Percentiles rank a stretch among this genome's conserved stretches.
phyloP scores from a whole-genome alignment of 2,113 vertebrate species.

The Penelope pileata region DNA sequence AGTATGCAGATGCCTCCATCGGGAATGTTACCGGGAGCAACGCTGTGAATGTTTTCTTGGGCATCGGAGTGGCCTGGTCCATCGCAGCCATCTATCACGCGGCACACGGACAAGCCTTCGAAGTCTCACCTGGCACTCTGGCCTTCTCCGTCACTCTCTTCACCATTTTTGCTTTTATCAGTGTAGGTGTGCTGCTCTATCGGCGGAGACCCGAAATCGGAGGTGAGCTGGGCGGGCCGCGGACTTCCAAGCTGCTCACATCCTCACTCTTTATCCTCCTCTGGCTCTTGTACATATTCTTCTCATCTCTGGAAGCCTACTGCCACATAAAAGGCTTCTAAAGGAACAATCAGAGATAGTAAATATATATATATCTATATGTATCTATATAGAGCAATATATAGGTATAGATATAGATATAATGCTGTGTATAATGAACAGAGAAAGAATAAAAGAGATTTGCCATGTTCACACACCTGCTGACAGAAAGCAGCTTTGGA shows the following conservation, averaged over 20 bases:
- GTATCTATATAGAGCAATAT: slow-evolving; percentile 77
- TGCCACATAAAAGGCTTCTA: slow-evolving; percentile 96
- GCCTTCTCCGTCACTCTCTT: slow-evolving; percentile 98
- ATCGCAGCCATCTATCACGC: slow-evolving; percentile 93
- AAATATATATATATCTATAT: slow-evolving; percentile 77
- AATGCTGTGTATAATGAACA: slow-evolving; percentile 79
- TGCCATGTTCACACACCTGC: slow-evolving; percentile 83
- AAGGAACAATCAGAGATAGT: slow-evolving; percentile 78
- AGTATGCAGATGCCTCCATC: slow-evolving; percentile 95
- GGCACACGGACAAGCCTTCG: slow-evolving; percentile 82
- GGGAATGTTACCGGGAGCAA: slow-evolving; percentile 98
- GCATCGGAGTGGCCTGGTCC: slow-evolving; percentile 97
- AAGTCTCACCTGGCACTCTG: slow-evolving; percentile 89
- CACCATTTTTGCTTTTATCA: slow-evolving; percentile 97
- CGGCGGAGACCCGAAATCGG: slow-evolving; percentile 93
- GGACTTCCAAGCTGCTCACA: slow-evolving; percentile 90
- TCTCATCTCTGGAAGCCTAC: slow-evolving; percentile 97
- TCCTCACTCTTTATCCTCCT: slow-evolving; percentile 91
- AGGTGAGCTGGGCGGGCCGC: slow-evolving; percentile 95
- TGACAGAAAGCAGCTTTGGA: slow-evolving; percentile 82
- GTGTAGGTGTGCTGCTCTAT: slow-evolving; percentile 92
- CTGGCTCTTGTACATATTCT: slow-evolving; percentile 96
- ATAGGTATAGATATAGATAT: slow-evolving; percentile 78
- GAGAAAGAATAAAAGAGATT: slow-evolving; percentile 80
- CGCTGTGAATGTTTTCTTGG: slow-evolving; percentile 96